These are phyloP conservation scores for Brassicogethes aeneus DNA, from an alignment of 2,888 invertebrate genomes.

Conservation along the genomic window DNA sequence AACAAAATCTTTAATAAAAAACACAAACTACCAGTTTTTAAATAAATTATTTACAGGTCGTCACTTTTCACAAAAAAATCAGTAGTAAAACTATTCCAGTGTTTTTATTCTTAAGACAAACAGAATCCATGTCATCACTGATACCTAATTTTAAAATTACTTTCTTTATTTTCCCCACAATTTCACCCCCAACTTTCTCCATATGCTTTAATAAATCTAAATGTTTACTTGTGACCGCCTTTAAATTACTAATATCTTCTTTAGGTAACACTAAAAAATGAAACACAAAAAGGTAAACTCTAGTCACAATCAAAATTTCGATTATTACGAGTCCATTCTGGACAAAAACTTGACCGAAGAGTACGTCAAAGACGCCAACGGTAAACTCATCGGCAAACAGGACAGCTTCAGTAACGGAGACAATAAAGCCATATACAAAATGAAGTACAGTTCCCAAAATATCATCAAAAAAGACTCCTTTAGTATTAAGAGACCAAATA, in stretches of 20 bases:
- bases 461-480: background rate
- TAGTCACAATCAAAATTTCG: slow-evolving; percentile 35
- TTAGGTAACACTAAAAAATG: slow-evolving; percentile 74
- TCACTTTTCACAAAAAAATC: slow-evolving; percentile 62
- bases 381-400: slow-evolving; percentile 27
- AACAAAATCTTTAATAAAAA: too few species aligned
- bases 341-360: slow-evolving; percentile 35
- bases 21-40: too few species aligned
- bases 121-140: slow-evolving; percentile 81
- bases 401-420: slow-evolving; percentile 28
- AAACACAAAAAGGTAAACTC: slow-evolving; percentile 35
- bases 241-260: slow-evolving; percentile 60
- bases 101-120: slow-evolving; percentile 69
- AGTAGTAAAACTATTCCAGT: slow-evolving; percentile 84
- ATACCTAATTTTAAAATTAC: slow-evolving; percentile 56
- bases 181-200: slow-evolving; percentile 53
- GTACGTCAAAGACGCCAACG: slow-evolving; percentile 28
- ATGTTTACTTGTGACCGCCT: slow-evolving; percentile 51
- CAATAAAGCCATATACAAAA: slow-evolving; percentile 9
- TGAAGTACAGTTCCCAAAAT: slow-evolving; percentile 9
- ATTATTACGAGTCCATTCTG: slow-evolving; percentile 36
- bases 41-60: too few species aligned
- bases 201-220: slow-evolving; percentile 63
- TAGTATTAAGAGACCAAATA: slow-evolving; percentile 35
- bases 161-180: slow-evolving; percentile 40